Evolutionary conservation across 2,888 invertebrate species (phyloP).

Genomic region (Alloplasta piceator): DNA sequence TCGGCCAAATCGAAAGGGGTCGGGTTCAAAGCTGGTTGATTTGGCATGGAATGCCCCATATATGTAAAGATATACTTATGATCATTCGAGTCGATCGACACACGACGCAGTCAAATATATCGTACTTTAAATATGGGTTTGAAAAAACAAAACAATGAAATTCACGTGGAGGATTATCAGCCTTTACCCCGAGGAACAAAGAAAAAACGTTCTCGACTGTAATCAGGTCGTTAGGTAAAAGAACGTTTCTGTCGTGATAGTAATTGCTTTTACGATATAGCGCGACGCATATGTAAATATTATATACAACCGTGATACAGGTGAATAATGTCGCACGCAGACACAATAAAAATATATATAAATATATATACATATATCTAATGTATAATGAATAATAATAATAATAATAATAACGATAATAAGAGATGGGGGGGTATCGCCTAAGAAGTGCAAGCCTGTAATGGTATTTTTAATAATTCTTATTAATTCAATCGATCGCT

Average conservation of each 20-base stretch:
- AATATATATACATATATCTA: no score
- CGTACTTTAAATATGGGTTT: no score
- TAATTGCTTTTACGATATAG: conserved; percentile 43
- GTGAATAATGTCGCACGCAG: conserved; percentile 49
- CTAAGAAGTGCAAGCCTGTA: conserved; percentile 48
- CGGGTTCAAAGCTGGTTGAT: no score
- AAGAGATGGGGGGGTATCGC: conserved; percentile 29
- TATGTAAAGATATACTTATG: not conserved
- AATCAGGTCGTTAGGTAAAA: conserved; percentile 9
- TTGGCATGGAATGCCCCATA: no score
- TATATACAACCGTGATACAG: conserved; percentile 55
- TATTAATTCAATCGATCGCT: conserved; percentile 59
- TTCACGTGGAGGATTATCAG: conserved; percentile 59
- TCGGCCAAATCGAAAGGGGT: no score
- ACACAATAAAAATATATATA: conserved; percentile 48
- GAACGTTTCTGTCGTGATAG: conserved; percentile 29
- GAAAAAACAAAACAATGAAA: conserved; percentile 38
- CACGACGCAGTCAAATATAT: not conserved
- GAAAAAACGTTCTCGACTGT: conserved; percentile 34
- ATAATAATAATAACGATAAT: conserved; percentile 40
- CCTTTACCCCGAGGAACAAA: conserved; percentile 59
- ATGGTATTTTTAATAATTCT: conserved; percentile 65
- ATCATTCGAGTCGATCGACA: conserved; percentile 27
- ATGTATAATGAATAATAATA: conserved; percentile 46
- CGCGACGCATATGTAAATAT: conserved; percentile 62